phyloP scores from a whole-genome alignment of 64 coral and sea anemone genomes.

The Pachyseris speciosa region DNA sequence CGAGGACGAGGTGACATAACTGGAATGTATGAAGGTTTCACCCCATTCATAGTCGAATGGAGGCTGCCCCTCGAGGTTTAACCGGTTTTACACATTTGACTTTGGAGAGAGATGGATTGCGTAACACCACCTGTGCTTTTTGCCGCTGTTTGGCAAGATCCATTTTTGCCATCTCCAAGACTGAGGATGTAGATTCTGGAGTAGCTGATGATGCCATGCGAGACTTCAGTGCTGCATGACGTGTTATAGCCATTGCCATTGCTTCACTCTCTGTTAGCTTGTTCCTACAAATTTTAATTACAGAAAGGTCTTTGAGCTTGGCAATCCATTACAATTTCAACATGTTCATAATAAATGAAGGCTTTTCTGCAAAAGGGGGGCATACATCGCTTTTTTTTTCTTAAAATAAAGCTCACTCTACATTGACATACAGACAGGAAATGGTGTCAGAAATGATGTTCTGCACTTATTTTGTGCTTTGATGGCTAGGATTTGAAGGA shows the following conservation, averaged over 20 bases:
- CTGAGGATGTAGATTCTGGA: constrained; percentile 38
- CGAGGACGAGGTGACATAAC: constrained; percentile 21
- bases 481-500: too few species aligned
- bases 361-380: too few species aligned
- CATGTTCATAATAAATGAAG: too few species aligned
- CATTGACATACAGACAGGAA: too few species aligned
- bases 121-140: constrained; percentile 97
- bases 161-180: constrained; percentile 93
- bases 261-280: constrained; percentile 92
- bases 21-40: constrained; percentile 40
- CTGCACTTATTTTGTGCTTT: too few species aligned
- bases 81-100: constrained; percentile 92
- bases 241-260: constrained; percentile 90
- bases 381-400: too few species aligned
- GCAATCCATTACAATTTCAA: background rate
- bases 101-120: constrained; percentile 70
- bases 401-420: too few species aligned
- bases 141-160: constrained; percentile 90
- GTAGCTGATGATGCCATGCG: constrained; percentile 39
- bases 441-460: too few species aligned
- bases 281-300: constrained; percentile 67
- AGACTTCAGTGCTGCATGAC: constrained; percentile 80
- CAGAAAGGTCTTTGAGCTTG: background rate
- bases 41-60: constrained; percentile 37
- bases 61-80: constrained; percentile 73